Evolutionary conservation across 2,888 invertebrate species (phyloP), one percentile per base, ranked within the genome.

Genomic region (Microctonus aethiopoides): DNA sequence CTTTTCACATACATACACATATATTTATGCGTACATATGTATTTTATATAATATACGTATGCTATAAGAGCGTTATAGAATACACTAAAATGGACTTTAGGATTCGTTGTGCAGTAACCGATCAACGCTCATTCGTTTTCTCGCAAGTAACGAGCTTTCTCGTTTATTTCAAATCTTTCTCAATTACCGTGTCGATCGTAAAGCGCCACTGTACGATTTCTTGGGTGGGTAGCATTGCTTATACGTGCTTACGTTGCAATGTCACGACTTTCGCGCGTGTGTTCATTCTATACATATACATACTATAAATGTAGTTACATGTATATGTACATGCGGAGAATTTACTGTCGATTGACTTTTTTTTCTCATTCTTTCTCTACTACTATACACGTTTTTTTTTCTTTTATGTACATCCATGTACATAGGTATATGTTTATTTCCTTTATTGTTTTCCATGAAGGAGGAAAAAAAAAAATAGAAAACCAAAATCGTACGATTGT

Each of bases 121-220:
- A 73, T 73, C 71, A 71, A 60, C 34, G 26, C 67, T 68, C 36
- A 52, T 71, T 61, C 64, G 69, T 66, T 68, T 52, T 67, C 41
- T 63, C 7, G 10, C 65, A 26, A 63, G 56, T 57, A 62, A 66
- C 65, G 59, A 70, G 69, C 61, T 46, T 69, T 68, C 68, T 62
- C 71, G 67, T 70, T 71, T 72, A 70, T 72, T 66, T 70, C 72
- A 59, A 75, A 72, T 74, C 68, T 71, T 66, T 66, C 59, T 70
- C 74, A 74, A 74, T 74, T 74, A 74, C 74, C 65, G 68, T 52
- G 54, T 52, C 24, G 68, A 69, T 74, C 75, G 74, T 75, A 75
- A 75, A 74, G 52, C 59, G 46, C 26, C 29, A 34, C 16, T 57
- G 36, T 54, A 54, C 65, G 34, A 57, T 41, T 66, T 26, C 26